Base-by-base conservation (phyloP, 2,797 vertebrate species). In the Rhyacichthys aspro region DNA sequence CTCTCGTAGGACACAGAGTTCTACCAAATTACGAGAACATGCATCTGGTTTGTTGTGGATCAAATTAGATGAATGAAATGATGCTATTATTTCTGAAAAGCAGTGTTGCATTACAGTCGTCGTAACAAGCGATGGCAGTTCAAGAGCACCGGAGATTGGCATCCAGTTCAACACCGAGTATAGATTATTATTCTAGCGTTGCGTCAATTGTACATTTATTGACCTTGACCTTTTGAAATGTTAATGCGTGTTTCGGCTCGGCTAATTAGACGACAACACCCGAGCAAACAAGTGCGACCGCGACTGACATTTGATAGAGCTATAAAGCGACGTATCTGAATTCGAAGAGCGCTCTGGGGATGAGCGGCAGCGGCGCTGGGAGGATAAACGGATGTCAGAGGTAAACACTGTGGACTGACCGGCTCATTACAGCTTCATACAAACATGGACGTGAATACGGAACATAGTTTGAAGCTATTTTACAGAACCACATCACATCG, bases 141-240 rank as follows among this genome's bases (percentile, higher is more conserved):
- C 6, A 7, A 38, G 16, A 3, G 11, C 17, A 37, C 5, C 8
- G 18, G 16, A 18, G 15, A 8, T 16, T 5, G 16, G 8, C 49
- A 18, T 12, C 23, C 7, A 6, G 23, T 28, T 28, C 23, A 28
- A 28, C 23, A 6, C 23, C 7, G 3, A 52, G 12, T 7, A 12
- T 34, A 19, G 18, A 34, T 14, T 16, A 52, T 52, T 12, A 8
- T 52, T 52, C 34, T 37, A 11, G 9, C 34, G 1, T 7, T 11
- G 48, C 34, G 16, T 52, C 15, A 37, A 52, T 18, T 18, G 33
- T 52, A 12, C 49, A 9, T 52, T 18, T 52, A 16, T 43, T 43
- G 39, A 55, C 53, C 39, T 55, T 55, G 53, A 43, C n/a, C 39
- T 55, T 55, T 33, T 55, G 28, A 43, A 55, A 33, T 43, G 53